A percentile compares a stretch with the other conserved stretches of the same genome.
Conservation (phyloP, 1,140 invertebrate species). For the Drosophila mayri region DNA sequence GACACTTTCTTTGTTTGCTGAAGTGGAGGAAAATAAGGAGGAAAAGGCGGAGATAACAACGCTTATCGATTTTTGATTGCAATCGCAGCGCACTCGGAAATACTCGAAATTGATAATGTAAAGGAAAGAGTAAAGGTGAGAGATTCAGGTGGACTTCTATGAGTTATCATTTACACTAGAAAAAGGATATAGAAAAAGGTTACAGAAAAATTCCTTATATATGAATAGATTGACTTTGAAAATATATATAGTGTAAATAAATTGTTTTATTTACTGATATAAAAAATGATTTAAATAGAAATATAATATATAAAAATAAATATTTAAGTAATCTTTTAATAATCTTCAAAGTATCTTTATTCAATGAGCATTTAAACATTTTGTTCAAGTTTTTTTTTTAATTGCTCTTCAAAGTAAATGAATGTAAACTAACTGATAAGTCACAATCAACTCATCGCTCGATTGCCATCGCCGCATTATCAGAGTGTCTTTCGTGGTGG, state of each 20-base stretch:
- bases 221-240: too few relatives aligned
- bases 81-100: conserved; percentile 36
- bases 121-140: conserved; percentile 4
- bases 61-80: conserved; percentile 59
- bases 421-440: conserved; percentile 29
- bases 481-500: conserved; percentile 48
- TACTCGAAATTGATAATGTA: conserved; percentile 33
- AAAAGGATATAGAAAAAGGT: not conserved
- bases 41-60: conserved; percentile 26
- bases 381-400: not conserved
- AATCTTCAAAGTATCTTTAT: not conserved
- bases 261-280: not conserved
- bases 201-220: too few relatives aligned
- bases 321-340: not conserved
- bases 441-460: conserved; percentile 23
- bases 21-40: not conserved
- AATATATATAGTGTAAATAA: too few relatives aligned
- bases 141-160: not conserved
- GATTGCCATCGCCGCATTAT: conserved; percentile 41
- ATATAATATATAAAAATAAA: not conserved
- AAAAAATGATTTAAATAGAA: not conserved
- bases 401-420: conserved; percentile 13
- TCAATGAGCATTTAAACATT: not conserved
- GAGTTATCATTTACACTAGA: conserved; percentile 17
- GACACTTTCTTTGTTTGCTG: conserved; percentile 46